Conservation (phyloP, 2,113 vertebrate species). For the Falco punctatus region DNA sequence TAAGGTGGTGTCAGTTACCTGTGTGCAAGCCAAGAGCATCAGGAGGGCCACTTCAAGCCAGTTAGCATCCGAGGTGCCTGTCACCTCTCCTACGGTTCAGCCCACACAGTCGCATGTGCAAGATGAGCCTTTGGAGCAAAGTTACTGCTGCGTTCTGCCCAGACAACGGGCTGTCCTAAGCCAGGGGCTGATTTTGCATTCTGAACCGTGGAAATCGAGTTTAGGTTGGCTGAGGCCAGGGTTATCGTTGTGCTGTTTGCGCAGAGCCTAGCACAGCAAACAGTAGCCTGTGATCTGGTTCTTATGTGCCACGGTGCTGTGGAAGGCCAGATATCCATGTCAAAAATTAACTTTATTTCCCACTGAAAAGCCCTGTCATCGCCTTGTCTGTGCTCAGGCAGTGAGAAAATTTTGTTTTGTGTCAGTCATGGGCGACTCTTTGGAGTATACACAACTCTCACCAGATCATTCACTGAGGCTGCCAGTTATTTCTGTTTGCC, state of each 20-base stretch:
- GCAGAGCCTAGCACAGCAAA: not conserved
- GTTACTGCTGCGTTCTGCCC: not conserved
- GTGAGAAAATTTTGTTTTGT: not conserved
- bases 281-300: not conserved
- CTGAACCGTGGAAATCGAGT: not conserved
- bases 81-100: not conserved
- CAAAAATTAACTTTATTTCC: not conserved
- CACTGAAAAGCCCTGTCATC: not conserved
- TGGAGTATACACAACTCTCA: not conserved
- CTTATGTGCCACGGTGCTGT: not conserved
- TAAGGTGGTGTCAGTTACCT: not conserved
- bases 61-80: not conserved
- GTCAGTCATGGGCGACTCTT: not conserved
- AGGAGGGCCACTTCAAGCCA: not conserved
- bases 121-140: not conserved
- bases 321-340: not conserved
- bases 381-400: not conserved
- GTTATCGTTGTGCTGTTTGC: not conserved
- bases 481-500: not conserved
- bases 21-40: not conserved
- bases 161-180: not conserved
- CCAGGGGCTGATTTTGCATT: not conserved
- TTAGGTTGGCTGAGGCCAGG: not conserved
- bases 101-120: not conserved
- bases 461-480: not conserved